Evolutionary conservation across 2,113 vertebrate species (phyloP).

Genomic region (Catharus minimus): DNA sequence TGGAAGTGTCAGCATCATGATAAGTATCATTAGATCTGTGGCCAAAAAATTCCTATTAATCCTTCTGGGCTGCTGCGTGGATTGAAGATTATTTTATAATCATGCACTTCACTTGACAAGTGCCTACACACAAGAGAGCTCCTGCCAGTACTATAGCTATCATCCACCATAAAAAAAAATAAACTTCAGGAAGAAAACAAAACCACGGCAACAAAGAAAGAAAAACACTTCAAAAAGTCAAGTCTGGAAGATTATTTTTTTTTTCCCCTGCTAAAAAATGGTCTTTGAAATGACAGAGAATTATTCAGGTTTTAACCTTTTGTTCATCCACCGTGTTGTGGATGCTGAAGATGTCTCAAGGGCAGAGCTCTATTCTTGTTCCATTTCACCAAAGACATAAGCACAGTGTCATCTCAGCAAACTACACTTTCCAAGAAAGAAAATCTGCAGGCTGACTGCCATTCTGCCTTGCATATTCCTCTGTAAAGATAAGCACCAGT

Average conservation of each 20-base stretch:
- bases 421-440: neutral
- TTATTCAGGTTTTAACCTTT: neutral
- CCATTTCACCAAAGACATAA: neutral
- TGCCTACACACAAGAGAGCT: neutral
- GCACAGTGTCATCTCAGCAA: neutral
- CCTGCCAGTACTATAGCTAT: neutral
- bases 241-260: neutral
- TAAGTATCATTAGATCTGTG: neutral
- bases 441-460: neutral
- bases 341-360: neutral
- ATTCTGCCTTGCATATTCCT: neutral
- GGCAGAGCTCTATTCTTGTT: neutral
- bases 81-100: neutral
- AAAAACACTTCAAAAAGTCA: neutral
- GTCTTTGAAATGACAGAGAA: neutral
- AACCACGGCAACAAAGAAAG: neutral
- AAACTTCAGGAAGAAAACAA: neutral
- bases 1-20: neutral
- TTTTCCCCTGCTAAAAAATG: neutral
- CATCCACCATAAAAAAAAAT: neutral
- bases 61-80: neutral
- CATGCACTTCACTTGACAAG: neutral
- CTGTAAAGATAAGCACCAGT: neutral
- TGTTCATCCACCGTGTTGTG: neutral
- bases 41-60: neutral